phyloP scores from a whole-genome alignment of 2,113 vertebrate species.

The Alligator mississippiensis region DNA sequence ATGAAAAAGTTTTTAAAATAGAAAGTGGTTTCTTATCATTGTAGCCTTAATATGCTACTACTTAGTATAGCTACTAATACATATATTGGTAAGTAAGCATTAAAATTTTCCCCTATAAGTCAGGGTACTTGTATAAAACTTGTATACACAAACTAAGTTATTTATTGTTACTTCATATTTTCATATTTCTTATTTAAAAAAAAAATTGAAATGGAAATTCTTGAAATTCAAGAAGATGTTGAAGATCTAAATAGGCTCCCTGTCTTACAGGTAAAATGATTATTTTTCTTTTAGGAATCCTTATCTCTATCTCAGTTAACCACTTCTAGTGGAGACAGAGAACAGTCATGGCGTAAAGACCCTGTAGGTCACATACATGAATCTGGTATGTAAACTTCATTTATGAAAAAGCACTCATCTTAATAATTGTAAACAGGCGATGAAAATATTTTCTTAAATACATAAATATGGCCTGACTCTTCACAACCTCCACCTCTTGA shows the following conservation, averaged over 20 bases:
- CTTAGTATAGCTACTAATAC: background rate
- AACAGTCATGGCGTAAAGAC: conserved; percentile 3
- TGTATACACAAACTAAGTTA: background rate
- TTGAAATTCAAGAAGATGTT: background rate
- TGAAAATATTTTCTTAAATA: background rate
- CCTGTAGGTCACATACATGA: background rate
- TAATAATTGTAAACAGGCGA: background rate
- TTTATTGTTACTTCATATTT: background rate
- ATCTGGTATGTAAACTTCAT: conserved; percentile 70
- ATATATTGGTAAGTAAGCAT: background rate
- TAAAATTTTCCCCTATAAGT: background rate
- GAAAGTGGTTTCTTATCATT: background rate
- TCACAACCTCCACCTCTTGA: background rate
- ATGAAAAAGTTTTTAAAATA: background rate
- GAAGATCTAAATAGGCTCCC: background rate
- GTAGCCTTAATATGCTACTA: background rate
- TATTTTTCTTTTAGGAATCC: conserved; percentile 65
- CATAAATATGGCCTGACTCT: background rate
- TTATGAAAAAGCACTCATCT: background rate
- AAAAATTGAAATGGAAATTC: background rate
- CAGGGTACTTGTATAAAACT: background rate
- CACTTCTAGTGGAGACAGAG: conserved; percentile 51
- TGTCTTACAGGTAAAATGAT: background rate
- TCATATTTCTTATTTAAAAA: background rate
- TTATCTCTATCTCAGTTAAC: conserved; percentile 23